Conservation (phyloP, 2,888 invertebrate species). For the Drosophila algonquin region DNA sequence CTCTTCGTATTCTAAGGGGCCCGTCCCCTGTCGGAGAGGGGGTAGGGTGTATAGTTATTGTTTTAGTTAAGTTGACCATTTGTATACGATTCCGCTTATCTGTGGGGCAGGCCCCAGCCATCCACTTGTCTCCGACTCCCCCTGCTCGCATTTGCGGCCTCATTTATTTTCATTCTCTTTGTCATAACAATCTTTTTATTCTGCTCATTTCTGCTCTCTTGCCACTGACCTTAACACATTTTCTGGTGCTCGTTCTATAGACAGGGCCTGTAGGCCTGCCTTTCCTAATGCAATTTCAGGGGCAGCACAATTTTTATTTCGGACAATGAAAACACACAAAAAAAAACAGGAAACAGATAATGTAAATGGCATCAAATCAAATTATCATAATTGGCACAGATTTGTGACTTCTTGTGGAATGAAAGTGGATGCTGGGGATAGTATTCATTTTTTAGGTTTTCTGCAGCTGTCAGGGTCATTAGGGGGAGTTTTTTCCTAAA, state of each 20-base stretch:
- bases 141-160: slow-evolving; percentile 68
- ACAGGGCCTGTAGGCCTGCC: slow-evolving; percentile 7
- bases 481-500: background rate
- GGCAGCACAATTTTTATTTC: slow-evolving; percentile 71
- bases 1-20: slow-evolving; percentile 18
- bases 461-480: background rate
- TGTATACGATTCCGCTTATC: slow-evolving; percentile 79
- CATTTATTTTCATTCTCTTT: slow-evolving; percentile 78
- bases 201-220: slow-evolving; percentile 41
- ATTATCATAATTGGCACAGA: slow-evolving; percentile 74
- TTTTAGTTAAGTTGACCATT: slow-evolving; percentile 79
- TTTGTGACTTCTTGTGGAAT: slow-evolving; percentile 43
- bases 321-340: slow-evolving; percentile 45
- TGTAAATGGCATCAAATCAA: slow-evolving; percentile 60
- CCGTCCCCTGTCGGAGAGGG: slow-evolving; percentile 11
- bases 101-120: slow-evolving; percentile 30
- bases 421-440: background rate
- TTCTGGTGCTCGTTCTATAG: slow-evolving; percentile 43
- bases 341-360: slow-evolving; percentile 49
- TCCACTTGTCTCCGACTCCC: background rate
- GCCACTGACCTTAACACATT: slow-evolving; percentile 45
- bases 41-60: slow-evolving; percentile 54
- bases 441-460: background rate
- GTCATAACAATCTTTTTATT: slow-evolving; percentile 71
- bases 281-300: slow-evolving; percentile 69